Evolutionary conservation across 1,140 invertebrate genomes (phyloP), one percentile per base, ranked within the genome.

Genomic region (Polypedilum pembai): DNA sequence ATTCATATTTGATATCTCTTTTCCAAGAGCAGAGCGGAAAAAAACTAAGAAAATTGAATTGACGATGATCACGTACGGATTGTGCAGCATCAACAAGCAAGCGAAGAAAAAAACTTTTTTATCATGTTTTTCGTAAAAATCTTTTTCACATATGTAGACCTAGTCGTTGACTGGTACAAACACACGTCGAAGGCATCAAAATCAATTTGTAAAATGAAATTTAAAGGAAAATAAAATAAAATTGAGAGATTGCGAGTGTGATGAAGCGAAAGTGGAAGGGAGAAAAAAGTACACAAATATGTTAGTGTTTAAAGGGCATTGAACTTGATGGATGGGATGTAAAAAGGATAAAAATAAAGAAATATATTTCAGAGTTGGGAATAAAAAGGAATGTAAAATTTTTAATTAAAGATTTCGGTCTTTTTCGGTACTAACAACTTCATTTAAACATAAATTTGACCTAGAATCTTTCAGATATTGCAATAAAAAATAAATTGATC

Each of bases 151-250:
- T 15, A 45, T 45, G 8, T 15, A 8, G 8, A 12, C 41, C 15
- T 45, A 8, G 3, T 56, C 12, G 45, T n/a, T n/a, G 12, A 56
- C 24, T 33, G 24, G n/a, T 56, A 56, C 45, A 56, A 56, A 56
- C 45, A 56, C 45, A 56, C n/a, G 45, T n/a, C 45, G n/a, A 56
- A 56, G 45, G 45, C 45, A 56, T 56, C 45, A 56, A 56, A 56
- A 56, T 56, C 45, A 56, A 56, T 56, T 56, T 56, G 45, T 56
- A n/a, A 56, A 56, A 56, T 56, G 45, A 56, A 56, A 56, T 56
- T 56, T 56, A 12, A n/a, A n/a, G 4, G 7, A 56, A 56, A 33
- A 33, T 56, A n/a, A 56, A 56, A 56, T 56, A n/a, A 56, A 56
- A 56, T 56, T 56, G 12, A 12, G 12, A n/a, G 12, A 4, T n/a